Base-by-base conservation (phyloP, 2,113 vertebrate species). In the Glaucomys volans region DNA sequence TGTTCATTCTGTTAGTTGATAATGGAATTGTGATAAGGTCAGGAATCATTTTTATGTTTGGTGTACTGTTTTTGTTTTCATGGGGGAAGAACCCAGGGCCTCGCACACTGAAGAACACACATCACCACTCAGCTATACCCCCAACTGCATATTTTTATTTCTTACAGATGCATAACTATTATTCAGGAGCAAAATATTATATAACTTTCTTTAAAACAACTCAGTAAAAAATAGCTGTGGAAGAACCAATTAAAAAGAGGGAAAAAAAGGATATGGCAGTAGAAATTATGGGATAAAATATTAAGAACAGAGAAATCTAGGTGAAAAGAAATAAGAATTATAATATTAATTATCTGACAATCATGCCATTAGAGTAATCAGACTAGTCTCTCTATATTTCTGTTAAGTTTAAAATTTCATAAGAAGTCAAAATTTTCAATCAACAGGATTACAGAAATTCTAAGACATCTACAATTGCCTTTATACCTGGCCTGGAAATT, bases 321-420 rank as follows among this genome's bases (percentile, higher is more conserved):
- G 66, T 67, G 30, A 66, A 66, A 64, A 32, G 10, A 13, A 66
- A 32, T 66, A 66, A 28, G 1, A 32, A 66, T 66, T 66, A 66
- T 14, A 30, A 66, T 66, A 32, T 66, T 32, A 32, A 66, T 66
- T 32, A 66, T 37, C 24, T 20, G 10, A 64, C 4, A 37, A 44
- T 47, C 18, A 47, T 44, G 13, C 42, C 17, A 67, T n/a, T 22
- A 76, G 7, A 80, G 44, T 28, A 79, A 95, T 79, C 32, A 59
- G 76, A 87, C 20, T 80, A 69, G 30, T 75, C 12, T 88, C 28
- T 59, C 71, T 79, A 83, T 4, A 75, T 64, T 75, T 94, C 12
- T 50, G 30, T 59, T 88, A 82, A 32, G 22, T 74, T 87, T 85
- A 89, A 66, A 92, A 28, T 86, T 87, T n/a, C 44, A 84, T 59